Evolutionary conservation across 2,888 invertebrate species (phyloP).

Genomic region (Gymnocheta viridis): DNA sequence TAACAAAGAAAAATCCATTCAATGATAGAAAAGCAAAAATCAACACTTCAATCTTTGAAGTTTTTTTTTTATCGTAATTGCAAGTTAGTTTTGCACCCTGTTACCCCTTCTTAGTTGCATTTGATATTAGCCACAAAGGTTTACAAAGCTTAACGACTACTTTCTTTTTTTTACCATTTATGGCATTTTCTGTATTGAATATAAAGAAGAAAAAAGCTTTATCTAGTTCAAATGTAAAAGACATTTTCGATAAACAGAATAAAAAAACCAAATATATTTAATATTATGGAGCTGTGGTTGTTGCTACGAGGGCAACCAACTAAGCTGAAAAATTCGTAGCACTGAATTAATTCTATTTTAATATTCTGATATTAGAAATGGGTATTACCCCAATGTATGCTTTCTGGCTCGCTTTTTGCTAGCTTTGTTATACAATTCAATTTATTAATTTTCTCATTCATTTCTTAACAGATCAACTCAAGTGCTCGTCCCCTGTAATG

Average conservation of each 20-base stretch:
- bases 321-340: not conserved
- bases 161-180: slow-evolving; percentile 27
- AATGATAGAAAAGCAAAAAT: not conserved
- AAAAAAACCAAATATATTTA: slow-evolving; percentile 4
- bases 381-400: too few relatives aligned
- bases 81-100: not conserved
- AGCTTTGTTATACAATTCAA: too few relatives aligned
- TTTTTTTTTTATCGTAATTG: not conserved
- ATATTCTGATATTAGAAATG: too few relatives aligned
- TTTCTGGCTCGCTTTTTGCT: too few relatives aligned
- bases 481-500: too few relatives aligned
- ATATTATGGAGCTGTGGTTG: not conserved
- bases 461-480: too few relatives aligned
- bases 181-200: slow-evolving; percentile 4
- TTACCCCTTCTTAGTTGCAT: not conserved
- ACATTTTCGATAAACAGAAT: slow-evolving; percentile 24
- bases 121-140: not conserved
- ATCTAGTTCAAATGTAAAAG: slow-evolving; percentile 46
- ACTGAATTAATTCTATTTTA: too few relatives aligned
- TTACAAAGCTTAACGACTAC: not conserved
- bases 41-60: slow-evolving; percentile 7
- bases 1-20: not conserved
- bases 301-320: not conserved
- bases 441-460: too few relatives aligned
- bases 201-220: not conserved